Evolutionary conservation across 2,888 invertebrate species (phyloP), one percentile per base, ranked within the genome.

Genomic region (Athetis lepigone): DNA sequence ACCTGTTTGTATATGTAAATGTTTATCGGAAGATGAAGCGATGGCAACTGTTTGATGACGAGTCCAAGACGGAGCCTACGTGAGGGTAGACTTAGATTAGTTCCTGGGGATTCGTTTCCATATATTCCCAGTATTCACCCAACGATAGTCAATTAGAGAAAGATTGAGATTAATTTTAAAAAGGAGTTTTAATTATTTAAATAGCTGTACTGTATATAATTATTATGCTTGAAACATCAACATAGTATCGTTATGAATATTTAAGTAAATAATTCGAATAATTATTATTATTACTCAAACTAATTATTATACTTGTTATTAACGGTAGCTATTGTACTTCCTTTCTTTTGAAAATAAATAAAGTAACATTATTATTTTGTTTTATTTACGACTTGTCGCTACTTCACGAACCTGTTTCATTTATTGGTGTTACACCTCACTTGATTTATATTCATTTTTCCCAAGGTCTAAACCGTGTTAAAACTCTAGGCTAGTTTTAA

Each of bases 141-240:
- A 95, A 95, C 94, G 94, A 95, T 95, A 95, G 94, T 95, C 94
- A 95, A 93, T 94, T 95, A 95, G 93, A 84, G 87, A 92, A 82
- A 90, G 90, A 91, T 90, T 89, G 92, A 94, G 92, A 92, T 92
- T 92, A 92, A 90, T 92, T 91, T 91, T 92, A 93, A 88, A 85
- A 85, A 81, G 87, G 83, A 88, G 84, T 87, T 84, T 89, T 86
- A 84, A 87, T 86, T 82, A 85, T 81, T 86, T 83, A 88, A 85
- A 87, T 85, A 84, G 81, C 82, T 87, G 86, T 85, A 85, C 79
- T 92, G 90, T 91, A 92, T 83, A 90, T 92, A 91, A 84, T 80
- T 85, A 88, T 82, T 85, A 88, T 82, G 88, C 83, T 82, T 79
- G 82, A 83, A 81, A 82, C 66, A 79, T 79, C 80, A 79, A 74